A percentile compares a stretch with the other conserved stretches of the same genome.
phyloP scores from a whole-genome alignment of 2,888 invertebrate genomes.

The Deilephila elpenor region DNA sequence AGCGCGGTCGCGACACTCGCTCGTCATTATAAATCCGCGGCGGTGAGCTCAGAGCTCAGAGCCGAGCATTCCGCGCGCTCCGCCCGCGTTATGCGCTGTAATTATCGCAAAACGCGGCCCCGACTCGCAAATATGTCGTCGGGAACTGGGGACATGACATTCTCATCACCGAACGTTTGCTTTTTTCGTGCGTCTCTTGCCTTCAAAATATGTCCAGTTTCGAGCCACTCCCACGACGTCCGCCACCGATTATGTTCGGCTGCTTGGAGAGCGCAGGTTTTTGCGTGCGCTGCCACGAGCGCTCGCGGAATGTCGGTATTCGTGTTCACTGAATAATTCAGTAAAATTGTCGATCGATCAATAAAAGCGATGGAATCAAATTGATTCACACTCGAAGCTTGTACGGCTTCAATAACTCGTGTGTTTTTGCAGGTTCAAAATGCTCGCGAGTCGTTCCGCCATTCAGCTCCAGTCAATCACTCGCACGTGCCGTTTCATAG shows the following conservation, averaged over 20 bases:
- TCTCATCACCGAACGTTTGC: conserved; percentile 81
- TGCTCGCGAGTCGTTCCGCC: conserved; percentile 77
- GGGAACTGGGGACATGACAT: conserved; percentile 83
- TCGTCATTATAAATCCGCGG: conserved; percentile 81
- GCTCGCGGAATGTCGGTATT: conserved; percentile 74
- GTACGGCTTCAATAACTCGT: conserved; percentile 73
- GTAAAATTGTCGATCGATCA: conserved; percentile 81
- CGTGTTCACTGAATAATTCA: conserved; percentile 83
- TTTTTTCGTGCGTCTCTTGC: conserved; percentile 70
- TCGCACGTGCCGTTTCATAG: conserved; percentile 62
- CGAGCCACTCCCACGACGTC: conserved; percentile 76
- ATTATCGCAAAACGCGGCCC: conserved; percentile 82
- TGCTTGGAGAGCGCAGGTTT: conserved; percentile 63
- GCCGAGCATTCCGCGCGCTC: conserved; percentile 76
- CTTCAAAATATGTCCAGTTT: conserved; percentile 63
- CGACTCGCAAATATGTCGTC: conserved; percentile 83
- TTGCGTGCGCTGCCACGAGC: conserved; percentile 72
- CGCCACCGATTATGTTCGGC: conserved; percentile 64
- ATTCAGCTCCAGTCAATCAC: conserved; percentile 73
- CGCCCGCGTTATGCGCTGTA: conserved; percentile 81
- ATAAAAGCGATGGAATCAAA: conserved; percentile 81
- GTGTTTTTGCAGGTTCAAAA: conserved; percentile 77
- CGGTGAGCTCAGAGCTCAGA: conserved; percentile 74
- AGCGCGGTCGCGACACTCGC: conserved; percentile 70
- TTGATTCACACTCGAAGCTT: conserved; percentile 82